Evolutionary conservation across 2,797 vertebrate species (phyloP).

Genomic region (Menidia menidia): DNA sequence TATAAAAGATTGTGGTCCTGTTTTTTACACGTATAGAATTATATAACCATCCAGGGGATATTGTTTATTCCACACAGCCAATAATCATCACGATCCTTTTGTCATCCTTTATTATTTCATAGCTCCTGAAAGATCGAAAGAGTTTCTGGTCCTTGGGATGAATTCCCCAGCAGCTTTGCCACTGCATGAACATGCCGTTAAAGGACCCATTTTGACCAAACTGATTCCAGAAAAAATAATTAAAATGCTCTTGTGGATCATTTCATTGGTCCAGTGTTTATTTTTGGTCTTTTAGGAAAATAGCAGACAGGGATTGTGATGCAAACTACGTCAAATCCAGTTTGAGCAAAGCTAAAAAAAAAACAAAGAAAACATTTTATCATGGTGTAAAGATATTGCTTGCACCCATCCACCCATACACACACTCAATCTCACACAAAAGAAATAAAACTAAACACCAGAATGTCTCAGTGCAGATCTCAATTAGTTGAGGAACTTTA

Average conservation of each 20-base stretch:
- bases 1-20: not conserved
- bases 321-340: constrained; percentile 3
- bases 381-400: too few relatives aligned
- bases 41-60: not conserved
- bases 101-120: not conserved
- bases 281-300: constrained; percentile 10
- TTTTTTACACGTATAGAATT: not conserved
- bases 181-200: not conserved
- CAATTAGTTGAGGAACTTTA: not conserved
- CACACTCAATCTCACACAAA: too few relatives aligned
- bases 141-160: not conserved
- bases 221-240: constrained; percentile 40
- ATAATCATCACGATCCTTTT: not conserved
- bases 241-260: constrained; percentile 25
- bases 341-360: not conserved
- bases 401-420: too few relatives aligned
- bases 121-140: constrained; percentile 1
- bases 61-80: not conserved
- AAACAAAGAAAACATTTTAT: too few relatives aligned
- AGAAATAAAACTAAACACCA: too few relatives aligned
- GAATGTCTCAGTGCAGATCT: too few relatives aligned
- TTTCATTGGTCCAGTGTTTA: constrained; percentile 12
- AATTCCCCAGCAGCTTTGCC: not conserved
- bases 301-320: not conserved
- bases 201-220: constrained; percentile 16